phyloP scores from a whole-genome alignment of 2,888 invertebrate genomes.

The Hirtodrosophila cameraria region DNA sequence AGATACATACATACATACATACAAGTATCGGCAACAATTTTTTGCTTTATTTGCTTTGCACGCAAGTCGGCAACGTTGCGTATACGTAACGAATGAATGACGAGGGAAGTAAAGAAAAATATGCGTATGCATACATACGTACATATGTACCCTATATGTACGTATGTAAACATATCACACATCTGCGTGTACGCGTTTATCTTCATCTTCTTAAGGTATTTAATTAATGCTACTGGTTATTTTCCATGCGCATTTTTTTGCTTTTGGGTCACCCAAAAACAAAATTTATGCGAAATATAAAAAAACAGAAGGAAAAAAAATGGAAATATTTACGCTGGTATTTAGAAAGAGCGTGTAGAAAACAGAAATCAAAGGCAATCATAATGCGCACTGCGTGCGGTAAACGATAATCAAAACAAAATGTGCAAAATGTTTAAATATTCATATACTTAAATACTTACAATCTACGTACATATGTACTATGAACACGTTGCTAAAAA shows the following conservation, averaged over 20 bases:
- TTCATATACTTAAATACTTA: slow-evolving; percentile 28
- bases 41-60: slow-evolving; percentile 54
- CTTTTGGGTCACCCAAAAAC: slow-evolving; percentile 60
- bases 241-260: slow-evolving; percentile 56
- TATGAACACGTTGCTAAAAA: slow-evolving; percentile 34
- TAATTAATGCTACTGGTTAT: slow-evolving; percentile 45
- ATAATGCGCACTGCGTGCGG: slow-evolving; percentile 27
- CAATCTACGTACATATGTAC: slow-evolving; percentile 24
- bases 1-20: neutral
- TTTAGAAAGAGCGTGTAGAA: slow-evolving; percentile 68
- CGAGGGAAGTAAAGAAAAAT: slow-evolving; percentile 35
- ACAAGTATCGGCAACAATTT: slow-evolving; percentile 39
- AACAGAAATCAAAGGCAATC: slow-evolving; percentile 42
- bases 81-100: slow-evolving; percentile 65
- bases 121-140: too few species aligned
- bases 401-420: slow-evolving; percentile 62
- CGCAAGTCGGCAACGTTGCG: slow-evolving; percentile 56
- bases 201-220: slow-evolving; percentile 20
- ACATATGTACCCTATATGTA: neutral
- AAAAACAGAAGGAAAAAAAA: slow-evolving; percentile 7
- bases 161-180: slow-evolving; percentile 1
- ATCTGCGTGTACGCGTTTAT: slow-evolving; percentile 3
- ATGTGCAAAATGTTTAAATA: slow-evolving; percentile 56
- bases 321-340: slow-evolving; percentile 34
- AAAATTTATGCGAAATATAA: slow-evolving; percentile 26